These are phyloP conservation scores for Clunio marinus DNA, from an alignment of 2,888 invertebrate genomes.

Conservation along the genomic window DNA sequence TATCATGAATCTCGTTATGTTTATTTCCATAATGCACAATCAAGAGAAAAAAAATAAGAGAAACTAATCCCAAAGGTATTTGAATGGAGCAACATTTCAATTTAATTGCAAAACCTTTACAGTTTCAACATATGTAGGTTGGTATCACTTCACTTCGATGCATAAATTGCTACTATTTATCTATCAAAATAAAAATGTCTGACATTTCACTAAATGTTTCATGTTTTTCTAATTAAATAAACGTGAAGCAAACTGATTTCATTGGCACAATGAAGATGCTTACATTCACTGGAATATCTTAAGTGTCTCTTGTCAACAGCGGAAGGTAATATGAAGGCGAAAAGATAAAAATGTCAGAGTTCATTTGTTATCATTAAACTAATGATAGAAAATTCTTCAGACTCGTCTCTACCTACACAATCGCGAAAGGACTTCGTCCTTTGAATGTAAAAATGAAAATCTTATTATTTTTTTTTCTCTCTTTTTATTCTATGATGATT, in stretches of 20 bases:
- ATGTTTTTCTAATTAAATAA: neutral
- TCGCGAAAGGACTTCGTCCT: neutral
- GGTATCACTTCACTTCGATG: neutral
- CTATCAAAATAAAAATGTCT: neutral
- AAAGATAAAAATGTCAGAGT: neutral
- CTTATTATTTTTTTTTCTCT: neutral
- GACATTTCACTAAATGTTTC: neutral
- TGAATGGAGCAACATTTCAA: slow-evolving; percentile 4
- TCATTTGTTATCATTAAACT: slow-evolving; percentile 16
- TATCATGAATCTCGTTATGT: too few relatives aligned
- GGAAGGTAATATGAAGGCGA: too few relatives aligned
- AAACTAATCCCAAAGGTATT: slow-evolving; percentile 1
- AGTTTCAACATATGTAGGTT: slow-evolving; percentile 5
- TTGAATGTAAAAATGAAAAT: neutral
- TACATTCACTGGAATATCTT: too few relatives aligned
- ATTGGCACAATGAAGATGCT: neutral
- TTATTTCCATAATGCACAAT: neutral
- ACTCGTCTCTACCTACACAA: slow-evolving; percentile 4
- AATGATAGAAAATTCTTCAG: neutral
- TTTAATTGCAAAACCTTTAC: slow-evolving; percentile 11
- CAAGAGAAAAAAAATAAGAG: too few relatives aligned
- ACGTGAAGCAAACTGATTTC: neutral
- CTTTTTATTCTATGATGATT: slow-evolving; percentile 1
- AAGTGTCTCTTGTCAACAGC: too few relatives aligned
- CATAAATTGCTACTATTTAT: too few relatives aligned